Conservation (phyloP, 1,140 invertebrate genomes). For the Drosophila funebris region DNA sequence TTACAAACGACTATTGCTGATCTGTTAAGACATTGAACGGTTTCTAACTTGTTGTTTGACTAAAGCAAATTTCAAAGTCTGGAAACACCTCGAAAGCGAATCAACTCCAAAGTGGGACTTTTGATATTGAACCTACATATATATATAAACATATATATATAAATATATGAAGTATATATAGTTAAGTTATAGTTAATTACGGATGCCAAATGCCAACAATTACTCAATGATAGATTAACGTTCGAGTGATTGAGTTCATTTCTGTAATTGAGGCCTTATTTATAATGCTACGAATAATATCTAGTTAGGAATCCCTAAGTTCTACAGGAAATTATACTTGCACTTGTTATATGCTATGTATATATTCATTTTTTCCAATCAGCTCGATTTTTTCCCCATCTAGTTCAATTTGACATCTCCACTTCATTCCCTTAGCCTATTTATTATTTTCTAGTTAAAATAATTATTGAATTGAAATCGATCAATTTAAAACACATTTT, state of each 20-base stretch:
- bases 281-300: too few relatives aligned
- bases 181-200: background rate
- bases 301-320: too few relatives aligned
- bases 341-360: too few relatives aligned
- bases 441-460: too few relatives aligned
- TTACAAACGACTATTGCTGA: slow-evolving; percentile 20
- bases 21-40: slow-evolving; percentile 17
- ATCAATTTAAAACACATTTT: background rate
- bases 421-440: too few relatives aligned
- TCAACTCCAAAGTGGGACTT: background rate
- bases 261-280: too few relatives aligned
- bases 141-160: slow-evolving; percentile 1
- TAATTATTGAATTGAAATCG: too few relatives aligned
- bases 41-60: background rate
- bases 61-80: slow-evolving; percentile 10
- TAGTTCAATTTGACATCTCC: too few relatives aligned
- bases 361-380: too few relatives aligned
- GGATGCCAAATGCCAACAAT: background rate
- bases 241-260: background rate
- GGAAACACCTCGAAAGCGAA: slow-evolving; percentile 2
- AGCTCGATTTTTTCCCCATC: too few relatives aligned
- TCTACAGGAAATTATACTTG: too few relatives aligned
- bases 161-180: background rate
- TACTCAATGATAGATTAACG: background rate
- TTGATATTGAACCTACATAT: background rate